Evolutionary conservation across 2,797 vertebrate genomes (phyloP).

Genomic region (Ataeniobius toweri): DNA sequence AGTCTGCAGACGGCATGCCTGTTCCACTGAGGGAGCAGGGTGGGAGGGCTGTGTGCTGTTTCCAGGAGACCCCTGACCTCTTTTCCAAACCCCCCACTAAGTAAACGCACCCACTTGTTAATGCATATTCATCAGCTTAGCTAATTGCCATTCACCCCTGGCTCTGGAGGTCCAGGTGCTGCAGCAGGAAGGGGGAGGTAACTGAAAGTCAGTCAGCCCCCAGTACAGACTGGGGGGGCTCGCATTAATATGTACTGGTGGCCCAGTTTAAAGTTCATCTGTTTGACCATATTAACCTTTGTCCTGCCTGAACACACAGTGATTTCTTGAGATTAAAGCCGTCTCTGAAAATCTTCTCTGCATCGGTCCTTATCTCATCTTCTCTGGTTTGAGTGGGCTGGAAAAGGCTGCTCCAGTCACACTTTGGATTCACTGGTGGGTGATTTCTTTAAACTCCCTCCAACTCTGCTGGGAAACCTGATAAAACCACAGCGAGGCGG

Average conservation of each 20-base stretch:
- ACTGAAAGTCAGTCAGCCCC: constrained; percentile 14
- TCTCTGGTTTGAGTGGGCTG: neutral
- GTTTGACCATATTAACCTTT: neutral
- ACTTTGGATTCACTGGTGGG: neutral
- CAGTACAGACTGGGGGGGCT: neutral
- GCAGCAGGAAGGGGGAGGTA: neutral
- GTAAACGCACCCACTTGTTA: constrained; percentile 48
- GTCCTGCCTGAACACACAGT: neutral
- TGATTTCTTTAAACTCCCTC: constrained; percentile 3
- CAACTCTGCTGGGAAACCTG: neutral
- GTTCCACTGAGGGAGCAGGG: constrained; percentile 12
- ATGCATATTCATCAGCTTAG: constrained; percentile 62
- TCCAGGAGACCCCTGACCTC: constrained; percentile 47
- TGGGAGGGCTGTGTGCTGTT: constrained; percentile 16
- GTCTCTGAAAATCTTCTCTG: no score
- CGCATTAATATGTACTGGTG: neutral
- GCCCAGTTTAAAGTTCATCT: constrained; percentile 22
- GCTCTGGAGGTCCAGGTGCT: constrained; percentile 45
- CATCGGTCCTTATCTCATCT: neutral
- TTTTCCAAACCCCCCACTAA: constrained; percentile 29
- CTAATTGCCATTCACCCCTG: constrained; percentile 52
- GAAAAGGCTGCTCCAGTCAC: neutral
- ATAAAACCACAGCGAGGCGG: constrained; percentile 6
- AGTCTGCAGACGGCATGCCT: constrained; percentile 11
- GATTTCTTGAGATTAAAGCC: no score